Evolutionary conservation across 2,888 invertebrate species (phyloP), one percentile per base, ranked within the genome.

Genomic region (Phlogophora meticulosa): DNA sequence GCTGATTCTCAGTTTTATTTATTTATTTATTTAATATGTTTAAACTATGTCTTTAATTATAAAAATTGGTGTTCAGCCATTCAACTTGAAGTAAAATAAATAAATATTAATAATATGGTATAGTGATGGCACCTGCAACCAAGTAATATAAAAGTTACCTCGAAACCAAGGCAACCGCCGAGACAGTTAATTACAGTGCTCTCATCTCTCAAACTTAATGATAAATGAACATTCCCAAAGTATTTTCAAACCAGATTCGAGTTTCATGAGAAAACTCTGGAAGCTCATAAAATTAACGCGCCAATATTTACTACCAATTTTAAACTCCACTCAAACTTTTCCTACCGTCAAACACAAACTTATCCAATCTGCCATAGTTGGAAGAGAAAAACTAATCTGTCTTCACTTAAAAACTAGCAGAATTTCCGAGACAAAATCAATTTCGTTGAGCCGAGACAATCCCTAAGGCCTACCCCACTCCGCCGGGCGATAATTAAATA

Each of bases 401-500:
- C 32, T 55, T 52, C 0, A 7, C 7, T 22, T 13, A 24, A 64
- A 59, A 78, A 78, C 24, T 59, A 66, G 40, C 13, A 3, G n/a
- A 59, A 22, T 48, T 59, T 45, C 49, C 11, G 1, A 15, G 32
- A 17, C 43, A n/a, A 57, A 67, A 61, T 74, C 80, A 58, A 60
- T 78, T 78, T 52, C 10, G n/a, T 28, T 15, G 24, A 53, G 45
- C 38, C 34, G 7, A 42, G 60, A 74, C 13, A 53, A 66, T 72
- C 67, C 49, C 53, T n/a, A 49, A 55, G 45, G 61, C 46, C 24
- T 51, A 49, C 11, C 40, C 36, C 7, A 20, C 28, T 28, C 5
- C 45, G 36, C 24, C 51, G 28, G 17, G 32, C 42, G 38, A 45
- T 73, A 78, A 80, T 77, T 78, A 79, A 80, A 76, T 65, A 68